Evolutionary conservation across 2,113 vertebrate species (phyloP), one percentile per base, ranked within the genome.

Genomic region (Smithornis capensis): DNA sequence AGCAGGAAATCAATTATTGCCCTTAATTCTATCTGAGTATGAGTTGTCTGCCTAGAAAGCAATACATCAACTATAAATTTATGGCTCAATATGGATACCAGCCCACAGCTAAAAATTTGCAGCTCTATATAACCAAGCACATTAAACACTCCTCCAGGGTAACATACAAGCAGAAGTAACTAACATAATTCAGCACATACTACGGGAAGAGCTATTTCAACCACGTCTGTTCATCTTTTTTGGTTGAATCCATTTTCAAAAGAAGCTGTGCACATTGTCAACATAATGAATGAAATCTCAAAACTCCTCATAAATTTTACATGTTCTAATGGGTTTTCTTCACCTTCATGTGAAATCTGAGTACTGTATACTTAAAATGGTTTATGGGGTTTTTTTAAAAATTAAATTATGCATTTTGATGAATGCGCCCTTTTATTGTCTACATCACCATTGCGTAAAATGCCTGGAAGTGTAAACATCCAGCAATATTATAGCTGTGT

Each of bases 31-130:
- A 92, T 84, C 86, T 94, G n/a, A 92, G n/a, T 52, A 57, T 57
- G 84, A 95, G 44, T 73, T 57, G 38, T 87, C 60, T 87, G 83
- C 65, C 94, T 94, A 88, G 81, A 97, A 97, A 97, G 92, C 37
- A 93, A 95, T 95, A 83, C 44, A 97, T 96, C 93, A 90, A 49
- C 79, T 92, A 77, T 47, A 94, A 97, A 97, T 96, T 92, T 96
- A 97, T 89, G 53, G 79, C 64, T 96, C 95, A 95, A 79, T 96
- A 94, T 37, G 50, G 78, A 88, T 69, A 94, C 64, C 83, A 97
- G 91, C 89, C 95, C 78, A 93, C 52, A 97, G 93, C 83, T 96
- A 92, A 97, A 96, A 96, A 94, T 96, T 49, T 96, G 81, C 93
- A 96, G 82, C 93, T 95, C 94, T 97, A 21, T 92, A 95, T 81